phyloP scores from a whole-genome alignment of 2,113 vertebrate genomes.

The Hepsetus odoe region DNA sequence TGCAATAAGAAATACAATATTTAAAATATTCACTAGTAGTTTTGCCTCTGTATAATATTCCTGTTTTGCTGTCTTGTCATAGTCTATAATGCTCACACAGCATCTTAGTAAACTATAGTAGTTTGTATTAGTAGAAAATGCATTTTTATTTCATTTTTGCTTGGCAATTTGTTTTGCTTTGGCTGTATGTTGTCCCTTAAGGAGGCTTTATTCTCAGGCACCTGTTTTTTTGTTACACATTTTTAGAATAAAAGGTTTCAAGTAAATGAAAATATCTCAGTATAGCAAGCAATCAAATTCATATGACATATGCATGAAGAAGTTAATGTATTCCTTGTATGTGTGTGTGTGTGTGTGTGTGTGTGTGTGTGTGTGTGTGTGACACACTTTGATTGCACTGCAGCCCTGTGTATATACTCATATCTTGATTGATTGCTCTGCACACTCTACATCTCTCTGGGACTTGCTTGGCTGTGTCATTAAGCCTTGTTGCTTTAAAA shows the following conservation, averaged over 20 bases:
- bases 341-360: background rate
- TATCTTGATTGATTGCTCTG: background rate
- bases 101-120: too few relatives aligned
- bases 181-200: background rate
- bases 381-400: background rate
- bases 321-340: background rate
- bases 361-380: background rate
- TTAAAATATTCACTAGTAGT: too few relatives aligned
- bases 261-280: background rate
- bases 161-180: background rate
- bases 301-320: background rate
- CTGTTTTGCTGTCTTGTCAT: background rate
- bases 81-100: background rate
- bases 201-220: too few relatives aligned
- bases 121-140: background rate
- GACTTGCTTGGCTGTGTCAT: background rate
- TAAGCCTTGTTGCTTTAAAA: slow-evolving; percentile 4
- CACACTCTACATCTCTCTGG: background rate
- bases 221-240: background rate
- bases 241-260: background rate
- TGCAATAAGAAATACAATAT: too few relatives aligned
- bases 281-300: background rate
- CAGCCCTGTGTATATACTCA: background rate
- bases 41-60: background rate
- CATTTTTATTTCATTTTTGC: too few relatives aligned